Percentiles rank a stretch among this genome's conserved stretches.
These are phyloP conservation scores for Rhagophthalmus giganteus DNA, from an alignment of 2,888 invertebrate genomes.

Conservation along the genomic window DNA sequence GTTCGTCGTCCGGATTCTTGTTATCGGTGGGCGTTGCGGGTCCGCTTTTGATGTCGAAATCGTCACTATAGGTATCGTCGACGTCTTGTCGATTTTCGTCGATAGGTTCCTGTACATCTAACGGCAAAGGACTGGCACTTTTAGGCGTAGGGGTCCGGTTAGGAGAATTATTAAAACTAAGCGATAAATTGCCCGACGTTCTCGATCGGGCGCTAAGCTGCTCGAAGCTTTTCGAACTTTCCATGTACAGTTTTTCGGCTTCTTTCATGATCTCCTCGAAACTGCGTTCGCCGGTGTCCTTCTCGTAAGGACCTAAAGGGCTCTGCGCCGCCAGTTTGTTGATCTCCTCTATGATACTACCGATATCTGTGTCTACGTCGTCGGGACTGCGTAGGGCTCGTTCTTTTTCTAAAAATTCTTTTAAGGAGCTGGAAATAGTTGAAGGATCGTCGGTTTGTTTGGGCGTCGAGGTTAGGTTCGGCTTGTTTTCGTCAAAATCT, in stretches of 20 bases:
- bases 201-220: constrained; percentile 53
- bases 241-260: constrained; percentile 59
- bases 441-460: constrained; percentile 36
- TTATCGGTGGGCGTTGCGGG: neutral
- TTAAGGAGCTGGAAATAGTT: constrained; percentile 46
- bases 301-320: constrained; percentile 53
- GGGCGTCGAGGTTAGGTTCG: constrained; percentile 18
- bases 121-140: constrained; percentile 51
- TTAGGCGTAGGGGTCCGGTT: constrained; percentile 51
- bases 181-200: constrained; percentile 51
- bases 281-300: constrained; percentile 56
- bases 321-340: constrained; percentile 59
- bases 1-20: neutral
- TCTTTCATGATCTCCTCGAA: constrained; percentile 64
- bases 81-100: constrained; percentile 28
- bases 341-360: constrained; percentile 70
- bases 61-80: constrained; percentile 46
- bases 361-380: constrained; percentile 58
- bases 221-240: constrained; percentile 56
- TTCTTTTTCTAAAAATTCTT: constrained; percentile 51
- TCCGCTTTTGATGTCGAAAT: constrained; percentile 44
- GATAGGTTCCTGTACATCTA: constrained; percentile 38
- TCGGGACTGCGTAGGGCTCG: constrained; percentile 33
- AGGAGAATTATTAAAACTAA: constrained; percentile 42
- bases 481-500: constrained; percentile 32